Evolutionary conservation across 2,113 vertebrate species (phyloP).

Genomic region (Microcebus lehilahytsara): DNA sequence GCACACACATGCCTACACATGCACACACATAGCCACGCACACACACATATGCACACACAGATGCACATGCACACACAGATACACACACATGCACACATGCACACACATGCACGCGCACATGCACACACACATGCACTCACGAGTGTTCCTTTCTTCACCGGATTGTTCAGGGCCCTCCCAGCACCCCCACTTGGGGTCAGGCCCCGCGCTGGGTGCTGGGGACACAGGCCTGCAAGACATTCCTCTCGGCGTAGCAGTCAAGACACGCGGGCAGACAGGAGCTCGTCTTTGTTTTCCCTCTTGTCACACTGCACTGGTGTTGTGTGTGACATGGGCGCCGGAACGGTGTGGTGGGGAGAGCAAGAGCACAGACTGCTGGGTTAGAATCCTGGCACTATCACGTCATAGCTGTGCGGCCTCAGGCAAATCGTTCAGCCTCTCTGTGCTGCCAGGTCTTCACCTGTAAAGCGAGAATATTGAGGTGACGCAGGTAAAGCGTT

Average conservation of each 20-base stretch:
- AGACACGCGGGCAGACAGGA: fast-evolving
- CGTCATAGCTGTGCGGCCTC: background rate
- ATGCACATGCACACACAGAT: no score
- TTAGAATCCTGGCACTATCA: background rate
- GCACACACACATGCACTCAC: background rate
- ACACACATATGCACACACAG: no score
- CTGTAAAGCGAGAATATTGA: background rate
- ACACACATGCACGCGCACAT: background rate
- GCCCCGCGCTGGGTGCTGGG: background rate
- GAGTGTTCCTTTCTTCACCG: background rate
- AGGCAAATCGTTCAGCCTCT: background rate
- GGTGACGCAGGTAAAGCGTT: background rate
- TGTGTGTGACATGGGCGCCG: fast-evolving
- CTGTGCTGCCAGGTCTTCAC: background rate
- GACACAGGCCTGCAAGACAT: background rate
- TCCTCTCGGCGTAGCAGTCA: background rate
- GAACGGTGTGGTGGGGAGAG: no score
- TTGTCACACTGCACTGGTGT: background rate
- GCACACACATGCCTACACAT: no score
- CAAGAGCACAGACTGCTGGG: background rate
- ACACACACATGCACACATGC: background rate
- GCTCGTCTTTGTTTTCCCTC: background rate
- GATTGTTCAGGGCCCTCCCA: background rate
- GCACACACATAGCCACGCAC: no score
- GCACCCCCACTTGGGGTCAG: fast-evolving